Base-by-base conservation (phyloP, 2,797 vertebrate genomes). In the Oreonectes daqikongensis region DNA sequence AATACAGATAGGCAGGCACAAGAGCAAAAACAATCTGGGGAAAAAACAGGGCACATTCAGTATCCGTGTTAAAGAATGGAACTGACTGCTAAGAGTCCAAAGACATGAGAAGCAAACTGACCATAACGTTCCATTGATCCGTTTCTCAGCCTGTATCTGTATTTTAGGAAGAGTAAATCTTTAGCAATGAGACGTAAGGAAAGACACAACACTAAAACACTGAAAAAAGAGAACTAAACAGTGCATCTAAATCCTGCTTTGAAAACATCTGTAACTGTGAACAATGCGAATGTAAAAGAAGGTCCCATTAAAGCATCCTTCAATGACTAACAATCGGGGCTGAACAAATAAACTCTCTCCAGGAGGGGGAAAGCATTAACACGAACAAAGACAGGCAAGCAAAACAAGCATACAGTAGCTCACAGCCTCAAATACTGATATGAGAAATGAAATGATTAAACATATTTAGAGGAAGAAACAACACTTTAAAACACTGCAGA, bases 131-230 rank as follows among this genome's bases (percentile, higher is more conserved):
- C 17, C 18, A n/a, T 61, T 61, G 30, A 35, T 35, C 18, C 2
- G 55, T 67, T 60, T 70, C 6, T 53, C 2, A 40, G 38, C 28
- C 69, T 17, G 2, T 17, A 20, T 44, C 63, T 44, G 77, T 81
- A 77, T 89, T 83, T 82, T 75, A 72, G 83, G 61, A 84, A 50
- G 81, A 81, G 67, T 78, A 53, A 88, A 89, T 87, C 85, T 88
- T 87, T 85, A 88, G 90, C 84, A 82, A 90, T 32, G 17, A 69
- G 40, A 48, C 84, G 87, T 86, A 83, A 50, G 72, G 72, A 67
- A 22, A 89, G 89, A 90, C 89, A 91, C 90, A 81, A 90, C 90
- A 92, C 89, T 63, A 85, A 90, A 78, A 86, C 73, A 24, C 2
- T 22, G n/a, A 55, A 52, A n/a, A 5, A 26, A 59, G 38, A 75